Percentiles rank a stretch among this genome's conserved stretches.
These are phyloP conservation scores for Dicrurus megarhynchus DNA, from an alignment of 2,113 vertebrate species.

Conservation along the genomic window DNA sequence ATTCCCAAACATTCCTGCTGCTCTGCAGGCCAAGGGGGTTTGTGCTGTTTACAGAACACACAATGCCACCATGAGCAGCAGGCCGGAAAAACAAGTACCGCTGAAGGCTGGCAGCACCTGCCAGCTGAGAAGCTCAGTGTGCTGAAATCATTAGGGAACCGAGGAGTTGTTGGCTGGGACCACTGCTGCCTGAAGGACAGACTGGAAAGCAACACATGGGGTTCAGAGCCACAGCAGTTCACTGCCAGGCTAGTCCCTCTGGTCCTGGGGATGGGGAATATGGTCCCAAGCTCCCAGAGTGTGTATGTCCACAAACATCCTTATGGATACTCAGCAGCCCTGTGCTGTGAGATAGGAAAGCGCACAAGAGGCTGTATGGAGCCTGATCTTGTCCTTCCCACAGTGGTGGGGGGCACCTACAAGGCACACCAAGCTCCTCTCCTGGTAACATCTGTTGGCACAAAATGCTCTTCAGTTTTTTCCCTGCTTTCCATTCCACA, in stretches of 20 bases:
- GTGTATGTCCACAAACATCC: fast-evolving
- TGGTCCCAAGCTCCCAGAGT: fast-evolving
- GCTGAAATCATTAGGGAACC: neutral
- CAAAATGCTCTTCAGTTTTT: neutral
- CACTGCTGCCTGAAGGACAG: neutral
- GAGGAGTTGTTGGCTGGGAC: neutral
- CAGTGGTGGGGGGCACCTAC: neutral
- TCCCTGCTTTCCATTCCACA: neutral
- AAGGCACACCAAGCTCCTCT: neutral
- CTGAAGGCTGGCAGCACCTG: neutral
- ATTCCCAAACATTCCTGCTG: neutral
- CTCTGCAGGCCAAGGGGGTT: neutral
- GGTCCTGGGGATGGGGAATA: neutral
- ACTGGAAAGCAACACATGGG: fast-evolving
- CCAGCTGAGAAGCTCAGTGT: neutral
- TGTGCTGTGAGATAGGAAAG: neutral
- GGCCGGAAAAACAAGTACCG: neutral
- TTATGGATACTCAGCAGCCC: neutral
- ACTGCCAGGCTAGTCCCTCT: neutral
- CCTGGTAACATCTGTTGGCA: neutral
- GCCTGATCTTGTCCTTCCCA: neutral
- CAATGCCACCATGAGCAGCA: neutral
- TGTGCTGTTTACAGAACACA: neutral
- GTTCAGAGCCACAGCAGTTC: neutral
- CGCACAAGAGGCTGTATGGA: fast-evolving